A percentile compares a stretch with the other conserved stretches of the same genome.
phyloP scores from a whole-genome alignment of 2,797 vertebrate species.

The Sylvilagus floridanus region DNA sequence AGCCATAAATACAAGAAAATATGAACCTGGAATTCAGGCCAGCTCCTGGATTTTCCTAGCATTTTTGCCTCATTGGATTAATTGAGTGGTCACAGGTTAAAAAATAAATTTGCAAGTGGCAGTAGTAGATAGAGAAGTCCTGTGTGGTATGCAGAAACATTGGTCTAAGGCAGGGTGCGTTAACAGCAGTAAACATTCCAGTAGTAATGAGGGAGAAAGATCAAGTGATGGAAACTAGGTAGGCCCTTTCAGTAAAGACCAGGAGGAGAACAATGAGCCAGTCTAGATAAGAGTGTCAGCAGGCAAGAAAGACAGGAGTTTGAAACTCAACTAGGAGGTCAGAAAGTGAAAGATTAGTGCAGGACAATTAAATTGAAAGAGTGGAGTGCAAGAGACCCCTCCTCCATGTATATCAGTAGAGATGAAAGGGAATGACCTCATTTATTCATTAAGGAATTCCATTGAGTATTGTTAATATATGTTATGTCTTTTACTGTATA shows the following conservation, averaged over 20 bases:
- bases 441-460: not conserved
- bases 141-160: not conserved
- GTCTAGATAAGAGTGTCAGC: not conserved
- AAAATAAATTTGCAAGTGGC: not conserved
- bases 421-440: not conserved
- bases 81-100: not conserved
- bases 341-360: not conserved
- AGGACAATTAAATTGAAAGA: not conserved
- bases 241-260: not conserved
- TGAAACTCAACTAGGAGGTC: not conserved
- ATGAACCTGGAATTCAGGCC: not conserved
- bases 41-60: not conserved
- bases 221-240: not conserved
- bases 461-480: not conserved
- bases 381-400: not conserved
- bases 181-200: not conserved
- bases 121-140: not conserved
- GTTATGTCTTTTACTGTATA: not conserved
- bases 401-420: not conserved
- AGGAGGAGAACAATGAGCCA: not conserved
- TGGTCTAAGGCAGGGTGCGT: not conserved
- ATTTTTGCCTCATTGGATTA: not conserved
- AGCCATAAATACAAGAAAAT: not conserved
- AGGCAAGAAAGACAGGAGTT: not conserved
- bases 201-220: not conserved